phyloP scores from a whole-genome alignment of 1,140 invertebrate genomes.

The Goniozus legneri region DNA sequence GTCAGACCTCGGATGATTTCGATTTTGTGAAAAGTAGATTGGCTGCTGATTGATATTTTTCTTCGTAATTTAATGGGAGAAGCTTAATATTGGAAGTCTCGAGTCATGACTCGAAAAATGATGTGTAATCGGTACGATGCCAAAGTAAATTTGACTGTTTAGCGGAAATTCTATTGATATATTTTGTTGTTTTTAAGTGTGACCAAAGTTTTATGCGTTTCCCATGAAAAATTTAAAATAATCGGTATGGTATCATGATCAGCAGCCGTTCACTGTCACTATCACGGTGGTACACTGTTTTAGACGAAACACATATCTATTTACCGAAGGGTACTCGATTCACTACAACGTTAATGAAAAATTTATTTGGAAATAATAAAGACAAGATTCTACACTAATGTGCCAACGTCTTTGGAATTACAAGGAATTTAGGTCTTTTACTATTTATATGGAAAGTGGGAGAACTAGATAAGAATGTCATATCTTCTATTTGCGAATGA shows the following conservation, averaged over 20 bases:
- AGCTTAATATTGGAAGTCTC: neutral
- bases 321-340: conserved; percentile 3
- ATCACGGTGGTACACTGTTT: conserved; percentile 1
- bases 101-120: neutral
- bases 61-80: neutral
- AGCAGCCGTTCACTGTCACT: conserved; percentile 19
- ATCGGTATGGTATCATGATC: conserved; percentile 12
- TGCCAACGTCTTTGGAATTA: conserved; percentile 49
- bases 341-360: conserved; percentile 11
- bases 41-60: conserved; percentile 29
- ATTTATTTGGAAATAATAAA: too few species aligned
- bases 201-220: conserved; percentile 32
- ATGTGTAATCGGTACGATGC: conserved; percentile 23
- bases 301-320: conserved; percentile 5
- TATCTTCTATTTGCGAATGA: conserved; percentile 37
- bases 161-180: conserved; percentile 13
- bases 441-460: conserved; percentile 39
- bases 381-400: conserved; percentile 41
- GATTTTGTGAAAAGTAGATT: conserved; percentile 26
- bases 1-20: neutral
- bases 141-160: conserved; percentile 26
- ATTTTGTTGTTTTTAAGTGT: conserved; percentile 14
- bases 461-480: conserved; percentile 36
- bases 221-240: conserved; percentile 11
- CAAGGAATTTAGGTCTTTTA: conserved; percentile 38